Percentiles rank a stretch among this genome's conserved stretches.
phyloP scores from a whole-genome alignment of 1,140 invertebrate genomes.

The Muscidifurax raptorellus region DNA sequence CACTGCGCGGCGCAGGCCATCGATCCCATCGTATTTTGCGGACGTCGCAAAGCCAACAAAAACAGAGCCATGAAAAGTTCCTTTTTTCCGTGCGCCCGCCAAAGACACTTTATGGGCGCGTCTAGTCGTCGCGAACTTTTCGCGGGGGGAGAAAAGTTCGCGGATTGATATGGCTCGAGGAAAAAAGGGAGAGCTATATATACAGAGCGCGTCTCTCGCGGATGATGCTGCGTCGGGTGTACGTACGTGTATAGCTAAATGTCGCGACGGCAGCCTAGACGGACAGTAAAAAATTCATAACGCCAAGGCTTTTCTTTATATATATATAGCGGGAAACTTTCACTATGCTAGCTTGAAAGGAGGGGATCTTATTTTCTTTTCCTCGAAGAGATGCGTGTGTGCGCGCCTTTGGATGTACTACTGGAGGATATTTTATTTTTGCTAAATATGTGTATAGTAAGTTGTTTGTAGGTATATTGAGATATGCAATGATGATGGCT shows the following conservation, averaged over 20 bases:
- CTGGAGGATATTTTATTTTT: no score
- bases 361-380: not conserved
- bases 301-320: conserved; percentile 38
- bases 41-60: not conserved
- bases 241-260: conserved; percentile 6
- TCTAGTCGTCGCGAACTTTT: conserved; percentile 31
- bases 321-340: conserved; percentile 36
- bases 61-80: conserved; percentile 37
- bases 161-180: conserved; percentile 41
- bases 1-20: not conserved
- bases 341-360: not conserved
- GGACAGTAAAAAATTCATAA: conserved; percentile 48
- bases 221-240: no score
- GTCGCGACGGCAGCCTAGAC: conserved; percentile 20
- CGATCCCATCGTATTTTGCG: conserved; percentile 1
- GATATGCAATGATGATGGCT: no score
- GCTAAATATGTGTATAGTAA: no score
- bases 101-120: conserved; percentile 20
- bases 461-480: no score
- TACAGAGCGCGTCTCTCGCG: no score
- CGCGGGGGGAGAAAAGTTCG: not conserved
- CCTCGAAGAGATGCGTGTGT: no score
- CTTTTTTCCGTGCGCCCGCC: not conserved
- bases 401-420: no score
- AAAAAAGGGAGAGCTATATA: conserved; percentile 17